phyloP scores from a whole-genome alignment of 1,140 invertebrate genomes.

The Nixonia krombeini region DNA sequence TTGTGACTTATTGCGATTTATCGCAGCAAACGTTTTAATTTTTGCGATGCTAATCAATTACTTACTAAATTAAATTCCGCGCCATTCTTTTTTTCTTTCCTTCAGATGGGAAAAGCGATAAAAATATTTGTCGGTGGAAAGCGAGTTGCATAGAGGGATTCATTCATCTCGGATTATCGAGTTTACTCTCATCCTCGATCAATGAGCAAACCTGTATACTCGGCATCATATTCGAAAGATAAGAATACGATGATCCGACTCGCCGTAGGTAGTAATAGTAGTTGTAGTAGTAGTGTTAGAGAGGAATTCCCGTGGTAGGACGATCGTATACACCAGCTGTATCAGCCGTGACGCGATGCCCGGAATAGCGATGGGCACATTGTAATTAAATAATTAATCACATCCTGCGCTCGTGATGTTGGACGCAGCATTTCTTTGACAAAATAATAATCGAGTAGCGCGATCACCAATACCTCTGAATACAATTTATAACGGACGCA shows the following conservation, averaged over 20 bases:
- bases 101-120: no score
- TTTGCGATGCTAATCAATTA: no score
- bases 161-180: constrained; percentile 26
- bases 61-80: no score
- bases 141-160: constrained; percentile 25
- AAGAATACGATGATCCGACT: constrained; percentile 24
- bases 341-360: not conserved
- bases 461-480: constrained; percentile 28
- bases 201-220: constrained; percentile 15
- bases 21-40: no score
- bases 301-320: constrained; percentile 15
- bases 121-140: no score
- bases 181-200: constrained; percentile 26
- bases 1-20: no score
- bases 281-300: no score
- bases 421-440: constrained; percentile 20
- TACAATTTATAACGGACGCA: constrained; percentile 15
- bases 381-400: constrained; percentile 48
- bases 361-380: constrained; percentile 26
- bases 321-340: constrained; percentile 17
- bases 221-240: constrained; percentile 22
- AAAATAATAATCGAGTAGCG: constrained; percentile 29
- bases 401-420: constrained; percentile 18
- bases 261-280: constrained; percentile 5
- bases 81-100: no score